Conservation (phyloP, 2,888 invertebrate genomes). For the Drosophila macrospina region DNA sequence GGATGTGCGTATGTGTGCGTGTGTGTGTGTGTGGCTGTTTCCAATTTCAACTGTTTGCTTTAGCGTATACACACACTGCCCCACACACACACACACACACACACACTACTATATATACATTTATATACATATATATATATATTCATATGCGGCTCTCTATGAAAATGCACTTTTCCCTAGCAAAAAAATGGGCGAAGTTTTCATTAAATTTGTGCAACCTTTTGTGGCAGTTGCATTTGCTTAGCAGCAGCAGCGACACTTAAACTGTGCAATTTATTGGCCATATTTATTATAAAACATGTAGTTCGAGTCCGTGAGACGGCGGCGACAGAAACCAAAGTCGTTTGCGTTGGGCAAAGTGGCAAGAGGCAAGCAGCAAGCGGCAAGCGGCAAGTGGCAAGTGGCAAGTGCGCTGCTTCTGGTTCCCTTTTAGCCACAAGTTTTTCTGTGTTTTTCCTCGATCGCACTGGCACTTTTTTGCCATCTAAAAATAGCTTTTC, state of each 20-base stretch:
- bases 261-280: slow-evolving; percentile 72
- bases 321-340: slow-evolving; percentile 41
- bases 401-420: slow-evolving; percentile 33
- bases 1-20: slow-evolving; percentile 15
- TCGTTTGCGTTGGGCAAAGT: slow-evolving; percentile 35
- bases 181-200: slow-evolving; percentile 17
- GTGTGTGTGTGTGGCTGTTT: slow-evolving; percentile 42
- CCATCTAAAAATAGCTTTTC: slow-evolving; percentile 77
- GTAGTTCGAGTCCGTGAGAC: slow-evolving; percentile 42
- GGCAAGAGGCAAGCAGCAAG: slow-evolving; percentile 44
- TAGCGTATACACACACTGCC: slow-evolving; percentile 30
- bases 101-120: background rate
- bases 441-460: slow-evolving; percentile 35
- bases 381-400: slow-evolving; percentile 35
- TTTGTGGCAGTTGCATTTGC: slow-evolving; percentile 39
- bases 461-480: slow-evolving; percentile 20
- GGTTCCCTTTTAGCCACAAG: slow-evolving; percentile 47
- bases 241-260: slow-evolving; percentile 46
- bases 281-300: slow-evolving; percentile 78
- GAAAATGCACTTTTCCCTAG: slow-evolving; percentile 30
- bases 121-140: background rate
- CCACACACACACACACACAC: slow-evolving; percentile 4
- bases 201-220: slow-evolving; percentile 41
- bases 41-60: slow-evolving; percentile 66
- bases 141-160: slow-evolving; percentile 31